Percentiles rank a stretch among this genome's conserved stretches.
Evolutionary conservation across 1,140 invertebrate species (phyloP).

Genomic region (Drosophila nikananu): DNA sequence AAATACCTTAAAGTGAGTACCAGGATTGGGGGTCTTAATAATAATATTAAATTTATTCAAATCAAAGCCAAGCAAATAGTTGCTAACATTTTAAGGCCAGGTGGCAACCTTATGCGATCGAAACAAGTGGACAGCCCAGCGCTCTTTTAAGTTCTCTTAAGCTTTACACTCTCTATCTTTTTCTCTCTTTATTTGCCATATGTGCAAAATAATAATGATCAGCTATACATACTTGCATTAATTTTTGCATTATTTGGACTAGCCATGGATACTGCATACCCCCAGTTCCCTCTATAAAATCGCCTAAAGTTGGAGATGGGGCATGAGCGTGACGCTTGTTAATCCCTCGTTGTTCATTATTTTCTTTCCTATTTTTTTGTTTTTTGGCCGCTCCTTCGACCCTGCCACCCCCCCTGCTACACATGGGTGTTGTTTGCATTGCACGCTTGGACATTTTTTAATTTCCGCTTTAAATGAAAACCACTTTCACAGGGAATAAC

Average conservation of each 20-base stretch:
- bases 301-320: slow-evolving; percentile 7
- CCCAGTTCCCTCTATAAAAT: not conserved
- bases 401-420: slow-evolving; percentile 3
- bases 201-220: not conserved
- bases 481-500: slow-evolving; percentile 50
- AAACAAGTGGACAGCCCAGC: not conserved
- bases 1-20: not conserved
- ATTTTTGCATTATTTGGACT: not conserved
- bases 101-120: not conserved
- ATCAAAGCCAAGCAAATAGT: too few relatives aligned
- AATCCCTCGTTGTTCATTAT: slow-evolving; percentile 62
- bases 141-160: too few relatives aligned
- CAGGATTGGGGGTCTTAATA: not conserved
- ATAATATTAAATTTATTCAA: not conserved
- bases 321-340: slow-evolving; percentile 32
- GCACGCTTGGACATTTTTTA: slow-evolving; percentile 73
- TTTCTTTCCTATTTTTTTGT: slow-evolving; percentile 24
- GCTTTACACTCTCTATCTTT: too few relatives aligned
- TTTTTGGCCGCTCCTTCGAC: slow-evolving; percentile 17
- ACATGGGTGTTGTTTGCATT: slow-evolving; percentile 43
- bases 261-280: not conserved
- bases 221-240: not conserved
- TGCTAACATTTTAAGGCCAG: too few relatives aligned
- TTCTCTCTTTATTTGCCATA: not conserved
- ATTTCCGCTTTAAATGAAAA: slow-evolving; percentile 82